A percentile compares a stretch with the other conserved stretches of the same genome.
phyloP scores from a whole-genome alignment of 2,113 vertebrate species.

The Lasiurus borealis region DNA sequence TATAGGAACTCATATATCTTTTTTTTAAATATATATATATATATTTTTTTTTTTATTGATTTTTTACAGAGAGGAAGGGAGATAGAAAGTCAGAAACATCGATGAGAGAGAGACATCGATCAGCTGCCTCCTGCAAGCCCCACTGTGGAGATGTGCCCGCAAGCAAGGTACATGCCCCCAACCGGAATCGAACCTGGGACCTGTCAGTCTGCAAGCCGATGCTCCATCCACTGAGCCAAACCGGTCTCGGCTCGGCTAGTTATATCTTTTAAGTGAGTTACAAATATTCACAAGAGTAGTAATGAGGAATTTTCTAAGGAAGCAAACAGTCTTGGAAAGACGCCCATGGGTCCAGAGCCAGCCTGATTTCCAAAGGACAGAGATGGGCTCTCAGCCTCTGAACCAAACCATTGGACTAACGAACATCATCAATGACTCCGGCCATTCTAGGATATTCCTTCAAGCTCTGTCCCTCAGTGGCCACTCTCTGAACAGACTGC shows the following conservation, averaged over 20 bases:
- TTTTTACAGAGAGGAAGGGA: too few relatives aligned
- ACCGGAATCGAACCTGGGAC: too few relatives aligned
- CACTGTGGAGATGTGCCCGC: too few relatives aligned
- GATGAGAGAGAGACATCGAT: too few relatives aligned
- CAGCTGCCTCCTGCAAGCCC: too few relatives aligned
- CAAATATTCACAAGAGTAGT: background rate
- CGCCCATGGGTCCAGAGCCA: background rate
- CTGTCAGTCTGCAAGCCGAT: too few relatives aligned
- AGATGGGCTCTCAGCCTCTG: background rate
- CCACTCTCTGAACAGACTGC: background rate
- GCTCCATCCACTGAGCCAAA: too few relatives aligned
- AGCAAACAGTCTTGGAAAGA: background rate
- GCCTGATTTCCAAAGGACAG: background rate
- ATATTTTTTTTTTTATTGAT: too few relatives aligned
- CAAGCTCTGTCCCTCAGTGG: too few relatives aligned
- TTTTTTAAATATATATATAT: background rate
- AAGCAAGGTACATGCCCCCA: too few relatives aligned
- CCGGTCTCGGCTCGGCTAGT: background rate
- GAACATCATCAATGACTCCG: background rate
- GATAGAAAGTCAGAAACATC: too few relatives aligned
- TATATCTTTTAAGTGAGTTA: background rate
- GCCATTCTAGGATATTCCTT: fast-evolving
- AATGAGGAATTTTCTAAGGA: background rate
- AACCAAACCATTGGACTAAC: background rate
- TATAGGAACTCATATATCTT: too few relatives aligned